Evolutionary conservation across 2,113 vertebrate genomes (phyloP).

Genomic region (Chaenogobius annularis): DNA sequence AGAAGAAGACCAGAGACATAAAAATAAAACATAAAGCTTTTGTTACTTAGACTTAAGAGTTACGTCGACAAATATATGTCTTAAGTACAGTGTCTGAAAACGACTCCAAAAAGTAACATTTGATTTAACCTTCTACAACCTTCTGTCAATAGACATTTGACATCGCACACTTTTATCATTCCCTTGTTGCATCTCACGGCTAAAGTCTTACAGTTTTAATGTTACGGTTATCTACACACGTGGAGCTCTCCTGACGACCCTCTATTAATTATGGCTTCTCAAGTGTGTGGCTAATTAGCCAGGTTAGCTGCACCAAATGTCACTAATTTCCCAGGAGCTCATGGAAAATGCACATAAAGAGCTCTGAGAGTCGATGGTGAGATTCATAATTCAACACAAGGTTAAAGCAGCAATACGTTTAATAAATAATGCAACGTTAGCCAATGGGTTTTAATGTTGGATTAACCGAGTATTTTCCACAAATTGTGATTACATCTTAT

Average conservation of each 20-base stretch:
- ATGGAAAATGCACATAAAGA: conserved; percentile 22
- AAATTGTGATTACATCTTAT: not conserved
- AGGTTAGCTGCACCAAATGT: conserved; percentile 38
- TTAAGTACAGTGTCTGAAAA: too few species aligned
- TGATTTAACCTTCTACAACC: too few species aligned
- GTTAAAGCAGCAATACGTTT: not conserved
- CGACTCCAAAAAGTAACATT: too few species aligned
- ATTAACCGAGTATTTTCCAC: not conserved
- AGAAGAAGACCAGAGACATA: too few species aligned
- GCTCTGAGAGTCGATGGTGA: conserved; percentile 39
- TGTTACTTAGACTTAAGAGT: too few species aligned
- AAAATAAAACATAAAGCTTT: too few species aligned
- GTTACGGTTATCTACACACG: not conserved
- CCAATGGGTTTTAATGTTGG: not conserved
- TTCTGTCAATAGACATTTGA: not conserved
- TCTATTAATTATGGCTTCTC: conserved; percentile 24
- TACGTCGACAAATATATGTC: too few species aligned
- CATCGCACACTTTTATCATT: not conserved
- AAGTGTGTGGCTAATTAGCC: conserved; percentile 42
- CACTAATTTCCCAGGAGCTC: conserved; percentile 57
- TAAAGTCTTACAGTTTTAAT: not conserved
- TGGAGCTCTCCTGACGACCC: not conserved
- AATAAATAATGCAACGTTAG: not conserved
- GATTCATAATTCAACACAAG: conserved; percentile 60
- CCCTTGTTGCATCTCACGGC: not conserved